phyloP scores from a whole-genome alignment of 2,113 vertebrate genomes.

The Gobiocypris rarus region DNA sequence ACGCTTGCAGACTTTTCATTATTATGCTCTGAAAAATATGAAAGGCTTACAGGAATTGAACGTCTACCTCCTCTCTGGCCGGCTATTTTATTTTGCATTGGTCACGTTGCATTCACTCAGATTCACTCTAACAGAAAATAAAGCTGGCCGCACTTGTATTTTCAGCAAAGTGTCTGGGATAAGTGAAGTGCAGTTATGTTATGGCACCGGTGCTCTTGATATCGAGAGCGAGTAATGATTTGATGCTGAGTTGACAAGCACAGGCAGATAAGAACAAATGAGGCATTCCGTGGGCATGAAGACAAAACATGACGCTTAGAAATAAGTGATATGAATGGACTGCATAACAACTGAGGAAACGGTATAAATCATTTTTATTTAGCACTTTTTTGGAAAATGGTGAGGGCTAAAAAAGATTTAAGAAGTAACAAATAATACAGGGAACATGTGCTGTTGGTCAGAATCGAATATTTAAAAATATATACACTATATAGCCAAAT shows the following conservation, averaged over 20 bases:
- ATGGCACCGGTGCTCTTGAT: not conserved
- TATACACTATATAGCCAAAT: too few relatives aligned
- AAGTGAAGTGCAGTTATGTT: not conserved
- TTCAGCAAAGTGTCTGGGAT: not conserved
- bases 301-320: constrained; percentile 11
- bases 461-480: too few relatives aligned
- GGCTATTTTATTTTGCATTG: not conserved
- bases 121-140: not conserved
- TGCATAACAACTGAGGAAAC: not conserved
- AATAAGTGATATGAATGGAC: constrained; percentile 19
- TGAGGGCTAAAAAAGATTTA: not conserved
- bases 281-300: not conserved
- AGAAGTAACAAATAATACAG: not conserved
- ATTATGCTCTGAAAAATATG: not conserved
- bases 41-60: not conserved
- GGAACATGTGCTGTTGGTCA: too few relatives aligned
- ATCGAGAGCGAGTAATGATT: constrained; percentile 20
- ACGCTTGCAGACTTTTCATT: not conserved
- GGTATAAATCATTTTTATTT: not conserved
- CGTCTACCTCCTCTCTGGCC: not conserved
- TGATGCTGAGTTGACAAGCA: constrained; percentile 7
- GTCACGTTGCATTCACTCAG: not conserved
- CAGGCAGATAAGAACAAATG: constrained; percentile 19
- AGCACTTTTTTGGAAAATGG: not conserved
- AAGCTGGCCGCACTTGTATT: not conserved